Percentiles rank a stretch among this genome's conserved stretches.
Conservation (phyloP, 2,113 vertebrate genomes). For the Alexandromys fortis region DNA sequence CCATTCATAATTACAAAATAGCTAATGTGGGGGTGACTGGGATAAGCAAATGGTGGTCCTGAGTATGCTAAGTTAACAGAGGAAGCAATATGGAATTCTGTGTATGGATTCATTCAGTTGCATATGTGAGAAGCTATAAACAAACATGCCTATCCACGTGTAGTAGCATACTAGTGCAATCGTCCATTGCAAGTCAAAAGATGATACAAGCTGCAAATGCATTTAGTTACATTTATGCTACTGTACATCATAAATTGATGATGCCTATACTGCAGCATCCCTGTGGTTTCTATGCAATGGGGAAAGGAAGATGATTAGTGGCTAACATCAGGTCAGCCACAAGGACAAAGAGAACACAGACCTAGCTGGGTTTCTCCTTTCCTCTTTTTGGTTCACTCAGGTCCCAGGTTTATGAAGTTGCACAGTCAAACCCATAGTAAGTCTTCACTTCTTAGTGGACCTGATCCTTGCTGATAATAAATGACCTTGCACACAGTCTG, state of each 20-base stretch:
- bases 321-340: background rate
- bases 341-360: background rate
- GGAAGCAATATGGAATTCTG: no score
- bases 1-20: background rate
- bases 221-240: background rate
- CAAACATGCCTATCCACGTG: background rate
- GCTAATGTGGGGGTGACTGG: no score
- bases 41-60: background rate
- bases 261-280: background rate
- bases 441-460: background rate
- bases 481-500: background rate
- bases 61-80: background rate
- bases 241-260: background rate
- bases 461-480: no score
- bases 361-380: background rate
- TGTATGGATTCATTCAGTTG: background rate
- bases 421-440: background rate
- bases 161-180: no score
- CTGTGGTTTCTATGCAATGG: background rate
- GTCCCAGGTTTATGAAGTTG: no score
- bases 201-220: background rate
- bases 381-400: background rate
- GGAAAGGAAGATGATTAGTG: background rate
- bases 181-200: background rate
- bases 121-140: background rate